Conservation (phyloP, 2,113 vertebrate species). For the Pipa parva region DNA sequence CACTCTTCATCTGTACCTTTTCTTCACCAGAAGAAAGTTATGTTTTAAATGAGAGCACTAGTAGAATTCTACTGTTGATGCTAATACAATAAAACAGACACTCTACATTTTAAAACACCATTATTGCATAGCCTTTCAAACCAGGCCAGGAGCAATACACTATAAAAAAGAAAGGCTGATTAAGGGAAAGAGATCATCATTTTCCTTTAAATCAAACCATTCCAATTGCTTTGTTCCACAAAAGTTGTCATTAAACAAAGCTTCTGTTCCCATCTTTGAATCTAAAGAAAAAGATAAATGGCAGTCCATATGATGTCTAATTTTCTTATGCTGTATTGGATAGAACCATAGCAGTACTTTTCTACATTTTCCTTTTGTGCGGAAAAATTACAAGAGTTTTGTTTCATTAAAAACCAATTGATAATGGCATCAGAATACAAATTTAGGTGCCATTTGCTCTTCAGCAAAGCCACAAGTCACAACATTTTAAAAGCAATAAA, state of each 20-base stretch:
- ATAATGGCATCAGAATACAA: constrained; percentile 5
- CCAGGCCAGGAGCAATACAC: too few relatives aligned
- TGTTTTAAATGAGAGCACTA: too few relatives aligned
- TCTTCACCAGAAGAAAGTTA: too few relatives aligned
- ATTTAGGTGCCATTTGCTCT: neutral
- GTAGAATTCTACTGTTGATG: too few relatives aligned
- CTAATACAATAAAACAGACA: too few relatives aligned
- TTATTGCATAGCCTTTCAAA: too few relatives aligned
- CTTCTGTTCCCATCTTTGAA: neutral
- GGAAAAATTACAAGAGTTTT: too few relatives aligned
- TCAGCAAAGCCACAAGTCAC: neutral
- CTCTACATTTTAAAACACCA: too few relatives aligned
- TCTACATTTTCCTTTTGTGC: neutral
- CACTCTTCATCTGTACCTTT: too few relatives aligned
- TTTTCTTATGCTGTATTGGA: neutral
- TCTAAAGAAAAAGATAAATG: neutral
- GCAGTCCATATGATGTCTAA: neutral
- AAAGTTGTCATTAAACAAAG: neutral
- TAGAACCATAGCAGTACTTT: neutral
- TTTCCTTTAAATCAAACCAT: too few relatives aligned
- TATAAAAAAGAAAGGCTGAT: too few relatives aligned
- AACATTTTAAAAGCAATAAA: neutral
- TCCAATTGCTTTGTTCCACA: neutral
- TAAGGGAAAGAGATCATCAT: too few relatives aligned
- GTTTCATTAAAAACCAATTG: constrained; percentile 1